Evolutionary conservation across 2,888 invertebrate species (phyloP), one percentile per base, ranked within the genome.

Genomic region (Ceramica pisi): DNA sequence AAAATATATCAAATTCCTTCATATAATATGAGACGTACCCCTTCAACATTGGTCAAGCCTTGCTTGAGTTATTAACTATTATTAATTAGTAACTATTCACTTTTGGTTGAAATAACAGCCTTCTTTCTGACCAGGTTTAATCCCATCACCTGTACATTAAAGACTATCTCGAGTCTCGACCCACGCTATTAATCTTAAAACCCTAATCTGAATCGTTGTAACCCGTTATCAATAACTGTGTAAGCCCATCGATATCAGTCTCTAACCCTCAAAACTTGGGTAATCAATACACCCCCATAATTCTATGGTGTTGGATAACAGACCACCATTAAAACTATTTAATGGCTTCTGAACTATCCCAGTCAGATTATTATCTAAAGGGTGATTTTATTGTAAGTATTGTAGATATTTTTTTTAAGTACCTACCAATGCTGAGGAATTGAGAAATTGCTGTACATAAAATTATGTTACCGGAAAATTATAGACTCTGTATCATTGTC

Each of bases 261-360:
- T 7, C 31, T 57, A 46, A 38, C 62, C 55, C 38, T 23, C 21
- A 19, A 44, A 83, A 86, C 61, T 86, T 83, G 2, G 16, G 67
- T 51, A 61, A 80, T 80, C 78, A 75, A 80, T 80, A 75, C 1
- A 67, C 68, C 67, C 71, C 53, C 50, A 57, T 83, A 70, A 69
- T 67, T 51, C 50, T 41, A 72, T 75, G 63, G 81, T 74, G 56
- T 69, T 57, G 44, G 80, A 65, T 83, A 72, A 56, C 71, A 35
- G 55, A 67, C 59, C 7, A 50, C 55, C 68, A 71, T 86, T 84
- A 79, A 81, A 86, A 77, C 84, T 81, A 78, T 72, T 72, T 79
- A 84, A 81, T 84, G 46, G 75, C 41, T 81, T 67, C 48, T 16
- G 23, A 74, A 84, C 63, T 67, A 31, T 14, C 21, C 23, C 19